Evolutionary conservation across 2,113 vertebrate genomes (phyloP).

Genomic region (Colossoma macropomum): DNA sequence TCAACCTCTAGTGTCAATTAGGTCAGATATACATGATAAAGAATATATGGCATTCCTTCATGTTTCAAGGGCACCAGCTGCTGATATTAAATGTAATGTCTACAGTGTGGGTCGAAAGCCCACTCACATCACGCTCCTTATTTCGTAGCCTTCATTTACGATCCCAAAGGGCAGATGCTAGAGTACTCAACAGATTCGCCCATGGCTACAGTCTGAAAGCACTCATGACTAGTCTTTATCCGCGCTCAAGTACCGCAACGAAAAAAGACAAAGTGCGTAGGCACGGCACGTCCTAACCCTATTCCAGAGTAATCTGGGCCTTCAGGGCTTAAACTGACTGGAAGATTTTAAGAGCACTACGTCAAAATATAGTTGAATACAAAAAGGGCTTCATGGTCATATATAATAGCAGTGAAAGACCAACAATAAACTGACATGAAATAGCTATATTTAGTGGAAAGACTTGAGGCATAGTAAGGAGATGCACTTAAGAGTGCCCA

Average conservation of each 20-base stretch:
- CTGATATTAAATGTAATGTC: not conserved
- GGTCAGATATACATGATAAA: not conserved
- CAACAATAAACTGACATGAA: not conserved
- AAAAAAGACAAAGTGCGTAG: constrained; percentile 21
- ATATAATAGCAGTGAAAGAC: not conserved
- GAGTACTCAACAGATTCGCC: constrained; percentile 29
- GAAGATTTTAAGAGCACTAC: constrained; percentile 36
- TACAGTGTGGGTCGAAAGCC: constrained; percentile 7
- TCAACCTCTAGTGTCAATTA: not conserved
- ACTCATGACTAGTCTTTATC: constrained; percentile 34
- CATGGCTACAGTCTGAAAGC: constrained; percentile 33
- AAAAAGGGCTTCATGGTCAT: not conserved
- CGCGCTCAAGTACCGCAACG: constrained; percentile 12
- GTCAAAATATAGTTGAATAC: constrained; percentile 19
- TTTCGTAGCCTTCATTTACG: constrained; percentile 20
- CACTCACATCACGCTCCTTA: constrained; percentile 31
- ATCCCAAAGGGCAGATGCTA: constrained; percentile 40
- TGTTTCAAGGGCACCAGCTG: not conserved
- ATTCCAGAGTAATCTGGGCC: not conserved
- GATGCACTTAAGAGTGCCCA: not conserved
- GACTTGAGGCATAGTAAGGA: constrained; percentile 2
- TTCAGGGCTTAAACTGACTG: constrained; percentile 10
- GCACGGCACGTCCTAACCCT: constrained; percentile 4
- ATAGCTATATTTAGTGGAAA: constrained; percentile 17
- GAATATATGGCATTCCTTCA: not conserved